Percentiles rank a stretch among this genome's conserved stretches.
phyloP scores from a whole-genome alignment of 2,797 vertebrate species.

The Pelochelys cantorii region DNA sequence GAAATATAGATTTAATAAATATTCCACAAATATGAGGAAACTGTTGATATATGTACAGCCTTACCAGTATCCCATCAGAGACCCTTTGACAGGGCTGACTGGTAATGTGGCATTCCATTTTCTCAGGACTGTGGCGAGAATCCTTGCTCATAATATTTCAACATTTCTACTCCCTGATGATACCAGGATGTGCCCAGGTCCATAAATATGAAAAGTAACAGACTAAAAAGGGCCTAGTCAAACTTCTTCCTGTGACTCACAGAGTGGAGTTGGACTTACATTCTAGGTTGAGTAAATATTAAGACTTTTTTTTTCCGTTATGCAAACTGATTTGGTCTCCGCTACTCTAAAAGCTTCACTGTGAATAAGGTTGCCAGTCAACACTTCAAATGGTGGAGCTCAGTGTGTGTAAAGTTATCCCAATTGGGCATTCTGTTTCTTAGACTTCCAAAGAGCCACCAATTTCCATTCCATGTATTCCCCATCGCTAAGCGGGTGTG shows the following conservation, averaged over 20 bases:
- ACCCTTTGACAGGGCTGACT: neutral
- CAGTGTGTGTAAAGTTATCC: slow-evolving; percentile 34
- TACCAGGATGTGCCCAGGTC: neutral
- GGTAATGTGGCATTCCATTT: neutral
- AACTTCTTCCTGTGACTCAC: neutral
- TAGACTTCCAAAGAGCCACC: neutral
- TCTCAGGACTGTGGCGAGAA: neutral
- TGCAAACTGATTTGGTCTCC: neutral
- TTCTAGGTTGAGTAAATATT: neutral
- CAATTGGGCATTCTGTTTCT: neutral
- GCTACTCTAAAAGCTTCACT: neutral
- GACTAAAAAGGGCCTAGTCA: neutral
- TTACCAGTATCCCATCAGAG: neutral
- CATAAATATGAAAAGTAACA: neutral
- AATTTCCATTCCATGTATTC: neutral
- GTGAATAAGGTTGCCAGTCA: neutral
- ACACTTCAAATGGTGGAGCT: neutral
- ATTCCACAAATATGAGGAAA: slow-evolving; percentile 10
- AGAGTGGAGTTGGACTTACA: neutral
- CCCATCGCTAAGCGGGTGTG: neutral
- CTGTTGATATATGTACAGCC: neutral
- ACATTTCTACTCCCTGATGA: neutral
- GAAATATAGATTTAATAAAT: slow-evolving; percentile 76
- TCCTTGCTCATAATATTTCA: neutral
- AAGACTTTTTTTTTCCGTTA: slow-evolving; percentile 23